Percentiles rank a stretch among this genome's conserved stretches.
phyloP scores from a whole-genome alignment of 2,888 invertebrate species.

The Drosophila aldrichi region DNA sequence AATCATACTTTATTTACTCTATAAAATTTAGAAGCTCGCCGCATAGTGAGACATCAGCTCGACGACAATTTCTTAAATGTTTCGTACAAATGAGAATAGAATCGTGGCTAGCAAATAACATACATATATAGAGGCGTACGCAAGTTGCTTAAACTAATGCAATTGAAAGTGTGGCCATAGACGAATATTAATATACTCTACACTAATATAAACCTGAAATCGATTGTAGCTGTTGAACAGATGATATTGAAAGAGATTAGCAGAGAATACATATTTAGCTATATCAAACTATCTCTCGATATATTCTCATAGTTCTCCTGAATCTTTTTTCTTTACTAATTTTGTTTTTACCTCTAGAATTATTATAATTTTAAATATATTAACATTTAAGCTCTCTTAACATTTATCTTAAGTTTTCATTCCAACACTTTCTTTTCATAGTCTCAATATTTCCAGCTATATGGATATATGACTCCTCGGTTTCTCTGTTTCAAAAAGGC shows the following conservation, averaged over 20 bases:
- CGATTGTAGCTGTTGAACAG: too few species aligned
- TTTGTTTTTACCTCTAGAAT: too few species aligned
- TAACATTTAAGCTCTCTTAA: too few species aligned
- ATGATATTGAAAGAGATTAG: neutral
- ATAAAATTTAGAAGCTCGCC: conserved; percentile 55
- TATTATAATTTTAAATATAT: too few species aligned
- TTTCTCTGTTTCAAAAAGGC: neutral
- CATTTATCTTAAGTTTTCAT: too few species aligned
- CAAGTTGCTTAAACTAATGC: conserved; percentile 45
- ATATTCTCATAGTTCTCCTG: too few species aligned
- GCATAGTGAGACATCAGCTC: conserved; percentile 33
- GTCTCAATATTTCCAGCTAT: too few species aligned
- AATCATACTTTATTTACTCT: conserved; percentile 64
- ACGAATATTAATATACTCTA: neutral
- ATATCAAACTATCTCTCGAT: neutral
- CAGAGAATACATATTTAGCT: neutral
- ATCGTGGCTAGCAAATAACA: conserved; percentile 44
- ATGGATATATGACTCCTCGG: too few species aligned
- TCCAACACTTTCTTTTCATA: too few species aligned
- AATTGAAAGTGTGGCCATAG: conserved; percentile 5
- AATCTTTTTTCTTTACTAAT: too few species aligned
- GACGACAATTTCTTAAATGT: conserved; percentile 76
- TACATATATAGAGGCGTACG: conserved; percentile 43
- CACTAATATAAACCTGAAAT: too few species aligned
- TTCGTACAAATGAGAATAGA: conserved; percentile 66